Evolutionary conservation across 2,797 vertebrate genomes (phyloP), one percentile per base, ranked within the genome.

Genomic region (Intellagama lesueurii): DNA sequence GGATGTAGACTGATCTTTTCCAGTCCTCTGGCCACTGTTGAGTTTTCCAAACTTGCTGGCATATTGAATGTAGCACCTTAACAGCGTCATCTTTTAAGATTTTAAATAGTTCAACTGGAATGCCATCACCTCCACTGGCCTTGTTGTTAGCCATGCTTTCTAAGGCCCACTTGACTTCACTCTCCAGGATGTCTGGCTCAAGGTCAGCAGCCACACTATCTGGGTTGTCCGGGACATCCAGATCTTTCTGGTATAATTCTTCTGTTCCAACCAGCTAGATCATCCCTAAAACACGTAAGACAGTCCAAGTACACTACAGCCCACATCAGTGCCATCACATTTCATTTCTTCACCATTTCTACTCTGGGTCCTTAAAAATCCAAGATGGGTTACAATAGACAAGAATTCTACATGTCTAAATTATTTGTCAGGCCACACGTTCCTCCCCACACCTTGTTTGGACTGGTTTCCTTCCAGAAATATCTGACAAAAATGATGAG

Each of bases 261-360:
- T 40, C 40, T 40, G 40, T 40, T 40, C 40, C 40, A 40, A 40
- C 40, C 40, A 40, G 52, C 52, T 56, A 56, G 14, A 28, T 49
- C 30, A 85, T 5, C 22, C 49, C 35, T 56, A 64, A 30, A 80
- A 47, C 22, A 2, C 22, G 32, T 3, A 75, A 75, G 22, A 56
- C 52, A 14, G 52, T n/a, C 56, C 19, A 80, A 56, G 56, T 80
- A 32, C 78, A 80, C 32, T 80, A 8, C n/a, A 32, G 49, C 49
- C 11, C 8, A n/a, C 6, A 56, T 22, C 49, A 81, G 30, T 32
- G 44, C n/a, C 81, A 70, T 66, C 60, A 35, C 24, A 30, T 81
- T 89, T 86, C 32, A 24, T 90, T 69, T 78, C 4, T 84, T n/a
- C 66, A 69, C 68, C 2, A 68, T 78, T 75, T 83, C 56, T 76